These are phyloP conservation scores for Microctenopoma stevenorrisi DNA, from an alignment of 2,797 vertebrate species.

Conservation along the genomic window DNA sequence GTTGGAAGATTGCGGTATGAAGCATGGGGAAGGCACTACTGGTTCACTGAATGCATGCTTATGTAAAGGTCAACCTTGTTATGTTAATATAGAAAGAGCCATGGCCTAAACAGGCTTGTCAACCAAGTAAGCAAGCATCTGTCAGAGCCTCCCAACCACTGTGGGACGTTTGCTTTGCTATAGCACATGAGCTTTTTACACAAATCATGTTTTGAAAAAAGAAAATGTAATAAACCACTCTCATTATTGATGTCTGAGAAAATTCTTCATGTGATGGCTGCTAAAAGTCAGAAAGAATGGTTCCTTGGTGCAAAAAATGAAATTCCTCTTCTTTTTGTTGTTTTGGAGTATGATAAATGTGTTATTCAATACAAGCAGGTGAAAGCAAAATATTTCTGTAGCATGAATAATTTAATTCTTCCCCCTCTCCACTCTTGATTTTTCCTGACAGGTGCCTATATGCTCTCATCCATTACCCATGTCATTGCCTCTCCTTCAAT, in stretches of 20 bases:
- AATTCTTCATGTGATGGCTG: conserved; percentile 2
- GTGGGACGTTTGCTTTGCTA: conserved; percentile 25
- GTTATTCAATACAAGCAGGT: conserved; percentile 84
- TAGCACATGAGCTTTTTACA: not conserved
- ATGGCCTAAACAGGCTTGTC: conserved; percentile 73
- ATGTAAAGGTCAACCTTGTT: conserved; percentile 82
- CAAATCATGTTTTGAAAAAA: conserved; percentile 3
- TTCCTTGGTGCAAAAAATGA: conserved; percentile 2
- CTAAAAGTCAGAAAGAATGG: conserved; percentile 20
- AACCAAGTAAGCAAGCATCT: conserved; percentile 71
- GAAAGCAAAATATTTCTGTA: conserved; percentile 90
- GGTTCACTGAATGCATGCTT: conserved; percentile 74
- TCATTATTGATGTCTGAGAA: not conserved
- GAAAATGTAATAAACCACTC: not conserved
- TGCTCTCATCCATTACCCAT: conserved; percentile 90
- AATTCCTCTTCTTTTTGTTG: not conserved
- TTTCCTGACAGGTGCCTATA: conserved; percentile 88
- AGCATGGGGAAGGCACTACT: conserved; percentile 39
- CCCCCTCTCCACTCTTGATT: conserved; percentile 70
- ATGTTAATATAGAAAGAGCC: conserved; percentile 73
- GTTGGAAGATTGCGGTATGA: conserved; percentile 50
- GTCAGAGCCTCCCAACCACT: conserved; percentile 81
- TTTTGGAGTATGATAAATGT: conserved; percentile 38
- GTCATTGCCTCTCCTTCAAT: conserved; percentile 95
- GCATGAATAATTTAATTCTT: conserved; percentile 92